Conservation (phyloP, 2,113 vertebrate genomes). For the Paramisgurnus dabryanus region DNA sequence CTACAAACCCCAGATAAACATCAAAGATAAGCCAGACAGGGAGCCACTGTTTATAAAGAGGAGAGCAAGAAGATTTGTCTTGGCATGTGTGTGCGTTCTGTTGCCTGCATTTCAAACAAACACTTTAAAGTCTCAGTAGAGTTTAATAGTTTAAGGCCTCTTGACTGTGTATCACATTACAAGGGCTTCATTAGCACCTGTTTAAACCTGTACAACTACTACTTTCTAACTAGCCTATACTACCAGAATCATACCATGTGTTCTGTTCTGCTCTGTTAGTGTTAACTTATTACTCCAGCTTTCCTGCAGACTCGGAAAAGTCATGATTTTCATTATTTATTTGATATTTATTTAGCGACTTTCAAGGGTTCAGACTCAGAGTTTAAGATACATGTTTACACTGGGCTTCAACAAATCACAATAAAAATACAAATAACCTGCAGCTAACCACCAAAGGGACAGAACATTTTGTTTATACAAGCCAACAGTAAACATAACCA, state of each 20-base stretch:
- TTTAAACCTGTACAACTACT: conserved; percentile 34
- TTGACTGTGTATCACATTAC: conserved; percentile 35
- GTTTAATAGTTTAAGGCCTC: conserved; percentile 23
- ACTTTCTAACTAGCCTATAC: not conserved
- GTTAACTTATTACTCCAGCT: not conserved
- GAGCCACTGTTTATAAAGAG: conserved; percentile 3
- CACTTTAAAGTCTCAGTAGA: conserved; percentile 34
- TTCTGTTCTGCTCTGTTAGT: conserved; percentile 10
- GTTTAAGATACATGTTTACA: not conserved
- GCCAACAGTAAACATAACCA: conserved; percentile 1
- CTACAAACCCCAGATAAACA: not conserved
- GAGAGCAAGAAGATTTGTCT: not conserved
- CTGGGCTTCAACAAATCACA: not conserved
- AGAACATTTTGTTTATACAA: conserved; percentile 11
- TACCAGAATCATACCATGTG: conserved; percentile 2
- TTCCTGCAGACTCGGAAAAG: not conserved
- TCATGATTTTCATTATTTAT: too few species aligned
- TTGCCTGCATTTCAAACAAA: conserved; percentile 44
- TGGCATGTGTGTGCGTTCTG: not conserved
- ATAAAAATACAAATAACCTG: not conserved
- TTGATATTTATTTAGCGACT: too few species aligned
- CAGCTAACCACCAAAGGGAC: not conserved
- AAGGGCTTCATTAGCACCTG: conserved; percentile 47
- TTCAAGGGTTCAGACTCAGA: too few species aligned
- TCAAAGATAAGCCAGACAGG: not conserved